Evolutionary conservation across 2,113 vertebrate genomes (phyloP), one percentile per base, ranked within the genome.

Genomic region (Dipodomys ordii): DNA sequence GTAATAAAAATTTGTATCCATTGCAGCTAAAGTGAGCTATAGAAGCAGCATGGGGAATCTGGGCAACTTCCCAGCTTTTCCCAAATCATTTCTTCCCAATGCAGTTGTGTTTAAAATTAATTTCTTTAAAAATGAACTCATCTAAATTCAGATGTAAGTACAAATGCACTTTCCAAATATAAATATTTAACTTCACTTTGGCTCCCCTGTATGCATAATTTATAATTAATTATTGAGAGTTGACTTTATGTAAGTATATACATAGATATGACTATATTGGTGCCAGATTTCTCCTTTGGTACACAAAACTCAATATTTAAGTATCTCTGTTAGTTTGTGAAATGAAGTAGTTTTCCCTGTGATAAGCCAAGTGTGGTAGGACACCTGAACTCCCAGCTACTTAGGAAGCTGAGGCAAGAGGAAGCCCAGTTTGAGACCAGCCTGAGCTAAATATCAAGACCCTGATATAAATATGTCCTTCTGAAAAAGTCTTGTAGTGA

Each of bases 71-170:
- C 57, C 93, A 97, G 22, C 44, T 88, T 83, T 81, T 68, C 44
- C 72, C 69, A 90, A 73, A 57, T 85, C 25, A 16, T 92, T 30
- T 93, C 83, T 95, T 93, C 77, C 32, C 18, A 68, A 11, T 92
- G 5, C 35, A 93, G 57, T 88, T 95, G n/a, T 95, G 44, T 92
- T 94, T 78, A 32, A 95, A 92, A 44, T 93, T 90, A 86, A 83
- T 91, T 92, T 94, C 23, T 91, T 0, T 91, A 79, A 91, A 91
- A 83, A 71, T 83, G 35, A 67, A 57, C 72, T 84, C 83, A 91
- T 83, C 23, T 44, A 95, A 91, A 89, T 88, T 86, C 27, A 68
- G 35, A 83, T 79, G 9, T 44, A 79, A 81, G 25, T 79, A 77
- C 28, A 87, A 88, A 49, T 91, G 6, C 2, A 72, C 44, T 92